These are phyloP conservation scores for Acanthisitta chloris DNA, from an alignment of 2,113 vertebrate species.

Conservation along the genomic window DNA sequence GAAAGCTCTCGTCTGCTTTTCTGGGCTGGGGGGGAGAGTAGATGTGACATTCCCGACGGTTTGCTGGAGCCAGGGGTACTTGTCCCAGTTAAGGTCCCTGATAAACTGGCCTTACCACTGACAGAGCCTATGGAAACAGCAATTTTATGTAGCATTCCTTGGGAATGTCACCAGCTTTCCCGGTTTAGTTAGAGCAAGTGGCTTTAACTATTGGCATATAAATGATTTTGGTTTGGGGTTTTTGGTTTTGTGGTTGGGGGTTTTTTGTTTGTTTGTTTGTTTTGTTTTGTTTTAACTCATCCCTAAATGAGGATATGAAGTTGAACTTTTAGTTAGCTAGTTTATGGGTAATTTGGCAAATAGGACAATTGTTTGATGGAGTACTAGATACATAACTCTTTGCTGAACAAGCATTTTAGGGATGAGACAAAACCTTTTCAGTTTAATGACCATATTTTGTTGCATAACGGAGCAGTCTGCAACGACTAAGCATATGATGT, in stretches of 20 bases:
- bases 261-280: no score
- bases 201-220: neutral
- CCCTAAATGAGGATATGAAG: neutral
- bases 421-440: neutral
- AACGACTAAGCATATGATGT: neutral
- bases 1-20: neutral
- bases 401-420: neutral
- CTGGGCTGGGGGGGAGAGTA: neutral
- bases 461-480: neutral
- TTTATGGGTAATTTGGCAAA: neutral
- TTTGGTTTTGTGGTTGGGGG: neutral
- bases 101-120: neutral
- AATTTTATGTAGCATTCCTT: neutral
- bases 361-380: neutral
- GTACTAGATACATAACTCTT: neutral
- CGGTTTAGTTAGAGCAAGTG: neutral
- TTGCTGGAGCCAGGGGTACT: neutral
- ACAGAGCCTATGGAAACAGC: neutral
- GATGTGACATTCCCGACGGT: neutral
- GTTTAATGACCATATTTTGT: neutral
- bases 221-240: neutral
- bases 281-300: no score
- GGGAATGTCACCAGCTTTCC: neutral
- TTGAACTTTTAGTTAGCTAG: neutral
- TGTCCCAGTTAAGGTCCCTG: neutral